Conservation (phyloP, 2,888 invertebrate genomes). For the Carterocephalus palaemon region DNA sequence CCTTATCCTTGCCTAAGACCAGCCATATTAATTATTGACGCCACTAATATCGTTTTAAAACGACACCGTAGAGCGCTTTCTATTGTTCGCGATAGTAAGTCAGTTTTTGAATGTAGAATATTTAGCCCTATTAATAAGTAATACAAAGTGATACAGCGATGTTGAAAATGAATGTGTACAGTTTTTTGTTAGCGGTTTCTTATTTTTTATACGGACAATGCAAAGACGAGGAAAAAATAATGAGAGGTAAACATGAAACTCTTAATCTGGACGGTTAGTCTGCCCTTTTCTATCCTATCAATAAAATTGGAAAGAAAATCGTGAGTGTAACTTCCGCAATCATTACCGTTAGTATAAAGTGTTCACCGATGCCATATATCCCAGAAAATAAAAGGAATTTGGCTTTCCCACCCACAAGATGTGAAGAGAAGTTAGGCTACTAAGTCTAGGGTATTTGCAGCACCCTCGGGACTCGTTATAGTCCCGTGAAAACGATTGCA, state of each 20-base stretch:
- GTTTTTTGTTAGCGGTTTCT: slow-evolving; percentile 38
- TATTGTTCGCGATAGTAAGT: slow-evolving; percentile 7
- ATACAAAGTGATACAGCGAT: no score
- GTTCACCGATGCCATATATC: not conserved
- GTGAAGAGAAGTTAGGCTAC: slow-evolving; percentile 43
- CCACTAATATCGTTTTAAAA: slow-evolving; percentile 5
- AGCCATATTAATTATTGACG: slow-evolving; percentile 30
- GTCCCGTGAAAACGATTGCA: slow-evolving; percentile 59
- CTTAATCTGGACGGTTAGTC: no score
- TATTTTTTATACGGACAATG: slow-evolving; percentile 40
- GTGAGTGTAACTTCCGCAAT: no score
- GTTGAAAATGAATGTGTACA: slow-evolving; percentile 35
- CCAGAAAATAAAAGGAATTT: slow-evolving; percentile 22
- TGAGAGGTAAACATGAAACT: slow-evolving; percentile 56
- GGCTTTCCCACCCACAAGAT: slow-evolving; percentile 23
- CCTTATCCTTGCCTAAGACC: slow-evolving; percentile 39
- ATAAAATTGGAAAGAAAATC: no score
- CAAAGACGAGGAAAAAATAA: slow-evolving; percentile 69
- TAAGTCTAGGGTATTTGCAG: slow-evolving; percentile 50
- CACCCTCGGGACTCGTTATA: slow-evolving; percentile 62
- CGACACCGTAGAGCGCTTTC: slow-evolving; percentile 13
- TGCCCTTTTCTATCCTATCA: no score
- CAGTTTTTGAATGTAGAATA: no score
- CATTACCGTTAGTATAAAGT: no score
- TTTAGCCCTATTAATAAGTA: no score